phyloP scores from a whole-genome alignment of 2,797 vertebrate species.

The Premnoplex brunnescens region DNA sequence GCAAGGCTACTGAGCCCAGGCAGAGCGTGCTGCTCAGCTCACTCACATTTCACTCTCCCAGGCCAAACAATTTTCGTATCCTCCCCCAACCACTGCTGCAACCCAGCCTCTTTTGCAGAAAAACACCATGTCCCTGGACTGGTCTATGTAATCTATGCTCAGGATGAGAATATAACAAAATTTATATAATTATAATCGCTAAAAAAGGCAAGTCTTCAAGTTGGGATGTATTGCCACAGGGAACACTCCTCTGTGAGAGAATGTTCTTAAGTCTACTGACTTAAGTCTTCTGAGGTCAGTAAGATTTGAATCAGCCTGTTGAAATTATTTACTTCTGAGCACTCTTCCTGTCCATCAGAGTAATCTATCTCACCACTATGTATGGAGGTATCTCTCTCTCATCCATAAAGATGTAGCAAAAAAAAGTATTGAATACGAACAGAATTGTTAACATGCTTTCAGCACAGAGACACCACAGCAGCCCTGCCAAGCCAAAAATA shows the following conservation, averaged over 20 bases:
- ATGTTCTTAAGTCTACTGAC: neutral
- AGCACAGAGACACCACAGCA: neutral
- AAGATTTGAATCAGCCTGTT: neutral
- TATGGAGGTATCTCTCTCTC: neutral
- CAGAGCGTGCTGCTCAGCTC: neutral
- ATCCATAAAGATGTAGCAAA: neutral
- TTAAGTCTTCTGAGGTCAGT: too few species aligned
- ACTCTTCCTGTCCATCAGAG: neutral
- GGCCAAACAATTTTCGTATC: neutral
- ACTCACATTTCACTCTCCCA: neutral
- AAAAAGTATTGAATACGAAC: neutral
- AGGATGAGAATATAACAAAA: neutral
- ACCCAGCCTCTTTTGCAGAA: neutral
- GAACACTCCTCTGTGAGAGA: neutral
- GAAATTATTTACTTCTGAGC: neutral
- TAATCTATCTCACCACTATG: fast-evolving
- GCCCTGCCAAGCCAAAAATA: neutral
- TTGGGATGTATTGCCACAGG: neutral
- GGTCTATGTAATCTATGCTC: neutral
- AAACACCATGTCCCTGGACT: neutral
- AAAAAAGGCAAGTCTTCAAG: neutral
- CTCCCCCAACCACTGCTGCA: neutral
- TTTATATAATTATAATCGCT: neutral
- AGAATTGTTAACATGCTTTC: neutral
- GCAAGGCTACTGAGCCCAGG: neutral